Evolutionary conservation across 2,113 vertebrate genomes (phyloP).

Genomic region (Syrmaticus mikado): DNA sequence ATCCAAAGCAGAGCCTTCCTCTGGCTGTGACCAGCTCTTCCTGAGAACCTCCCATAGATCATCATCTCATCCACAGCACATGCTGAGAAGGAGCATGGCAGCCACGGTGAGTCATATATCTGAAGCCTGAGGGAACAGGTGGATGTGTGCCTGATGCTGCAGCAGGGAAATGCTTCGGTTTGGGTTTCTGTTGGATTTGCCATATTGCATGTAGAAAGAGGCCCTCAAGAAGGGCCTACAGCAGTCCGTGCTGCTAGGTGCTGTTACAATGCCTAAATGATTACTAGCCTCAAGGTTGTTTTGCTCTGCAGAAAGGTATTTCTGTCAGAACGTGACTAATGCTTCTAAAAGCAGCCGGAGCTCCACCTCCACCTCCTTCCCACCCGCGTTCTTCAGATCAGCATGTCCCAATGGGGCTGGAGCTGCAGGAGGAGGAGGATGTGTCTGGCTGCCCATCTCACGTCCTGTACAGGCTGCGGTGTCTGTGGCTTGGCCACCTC

Average conservation of each 20-base stretch:
- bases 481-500: rapidly evolving
- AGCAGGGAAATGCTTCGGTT: not conserved
- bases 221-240: not conserved
- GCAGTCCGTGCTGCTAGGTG: not conserved
- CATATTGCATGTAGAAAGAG: not conserved
- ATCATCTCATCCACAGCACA: not conserved
- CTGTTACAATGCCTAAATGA: not conserved
- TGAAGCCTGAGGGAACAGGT: not conserved
- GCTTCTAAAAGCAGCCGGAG: not conserved
- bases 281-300: not conserved
- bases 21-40: not conserved
- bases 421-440: not conserved
- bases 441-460: rapidly evolving
- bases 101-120: rapidly evolving
- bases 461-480: rapidly evolving
- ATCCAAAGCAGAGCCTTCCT: not conserved
- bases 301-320: not conserved
- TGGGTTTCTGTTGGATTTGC: not conserved
- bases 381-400: not conserved
- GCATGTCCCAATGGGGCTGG: not conserved
- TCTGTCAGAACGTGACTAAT: not conserved
- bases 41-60: not conserved
- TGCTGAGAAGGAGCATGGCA: rapidly evolving
- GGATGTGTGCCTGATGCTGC: not conserved
- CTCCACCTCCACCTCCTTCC: not conserved